These are phyloP conservation scores for Zeuzera pyrina DNA, from an alignment of 2,888 invertebrate species.

Conservation along the genomic window DNA sequence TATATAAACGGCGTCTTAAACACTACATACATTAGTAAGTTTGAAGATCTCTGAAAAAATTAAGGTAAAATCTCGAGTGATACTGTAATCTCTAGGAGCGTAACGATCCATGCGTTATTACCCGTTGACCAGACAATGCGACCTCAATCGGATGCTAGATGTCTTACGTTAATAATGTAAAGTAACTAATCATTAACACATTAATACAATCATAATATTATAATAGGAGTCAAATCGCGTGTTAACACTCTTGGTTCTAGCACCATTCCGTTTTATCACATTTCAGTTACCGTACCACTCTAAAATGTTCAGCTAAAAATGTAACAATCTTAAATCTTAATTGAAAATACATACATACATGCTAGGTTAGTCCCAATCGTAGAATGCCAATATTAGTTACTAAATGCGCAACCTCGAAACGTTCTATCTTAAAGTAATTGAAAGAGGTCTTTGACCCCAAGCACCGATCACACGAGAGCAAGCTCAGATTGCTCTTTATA, in stretches of 20 bases:
- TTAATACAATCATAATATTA: conserved; percentile 66
- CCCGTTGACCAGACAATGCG: conserved; percentile 53
- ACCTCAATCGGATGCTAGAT: conserved; percentile 67
- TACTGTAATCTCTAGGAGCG: conserved; percentile 66
- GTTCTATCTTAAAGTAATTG: conserved; percentile 63
- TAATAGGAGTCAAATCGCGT: conserved; percentile 73
- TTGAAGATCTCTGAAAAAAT: conserved; percentile 59
- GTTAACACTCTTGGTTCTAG: conserved; percentile 73
- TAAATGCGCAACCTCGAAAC: conserved; percentile 68
- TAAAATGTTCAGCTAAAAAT: conserved; percentile 74
- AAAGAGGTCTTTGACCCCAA: conserved; percentile 61
- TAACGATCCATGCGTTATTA: conserved; percentile 33
- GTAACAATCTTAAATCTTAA: conserved; percentile 73
- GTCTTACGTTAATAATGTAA: conserved; percentile 62
- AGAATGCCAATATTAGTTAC: conserved; percentile 73
- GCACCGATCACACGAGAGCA: conserved; percentile 42
- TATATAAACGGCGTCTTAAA: conserved; percentile 55
- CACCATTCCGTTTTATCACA: conserved; percentile 75
- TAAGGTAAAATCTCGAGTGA: conserved; percentile 66
- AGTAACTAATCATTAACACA: conserved; percentile 66
- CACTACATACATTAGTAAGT: conserved; percentile 61
- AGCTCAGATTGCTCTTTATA: conserved; percentile 23
- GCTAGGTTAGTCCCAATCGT: conserved; percentile 75
- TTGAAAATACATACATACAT: conserved; percentile 71
- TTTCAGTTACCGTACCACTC: conserved; percentile 75